Evolutionary conservation across 1,140 invertebrate genomes (phyloP).

Genomic region (Copidosoma floridanum): DNA sequence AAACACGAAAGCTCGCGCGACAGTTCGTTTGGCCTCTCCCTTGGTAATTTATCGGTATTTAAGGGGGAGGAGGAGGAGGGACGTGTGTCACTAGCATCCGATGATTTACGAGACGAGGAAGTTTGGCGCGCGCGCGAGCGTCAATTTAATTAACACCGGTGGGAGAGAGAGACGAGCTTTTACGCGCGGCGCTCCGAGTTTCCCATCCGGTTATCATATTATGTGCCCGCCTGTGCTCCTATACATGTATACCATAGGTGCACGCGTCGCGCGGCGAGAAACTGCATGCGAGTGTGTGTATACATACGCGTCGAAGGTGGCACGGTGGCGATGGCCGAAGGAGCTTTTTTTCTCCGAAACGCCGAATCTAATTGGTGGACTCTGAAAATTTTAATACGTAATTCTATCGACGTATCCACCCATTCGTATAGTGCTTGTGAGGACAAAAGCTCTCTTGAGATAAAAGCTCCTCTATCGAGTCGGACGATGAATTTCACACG

Average conservation of each 20-base stretch:
- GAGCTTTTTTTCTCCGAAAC: neutral
- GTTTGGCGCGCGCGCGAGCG: conserved; percentile 10
- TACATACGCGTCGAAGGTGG: too few relatives aligned
- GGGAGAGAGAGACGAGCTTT: neutral
- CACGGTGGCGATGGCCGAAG: too few relatives aligned
- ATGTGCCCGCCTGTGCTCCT: too few relatives aligned
- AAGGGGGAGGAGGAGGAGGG: neutral
- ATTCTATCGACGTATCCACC: too few relatives aligned
- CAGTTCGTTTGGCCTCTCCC: too few relatives aligned
- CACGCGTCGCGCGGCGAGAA: neutral
- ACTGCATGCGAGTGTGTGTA: too few relatives aligned
- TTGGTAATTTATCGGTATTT: conserved; percentile 10
- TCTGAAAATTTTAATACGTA: too few relatives aligned
- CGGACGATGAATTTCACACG: conserved; percentile 2
- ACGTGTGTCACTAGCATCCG: conserved; percentile 9
- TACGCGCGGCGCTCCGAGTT: neutral
- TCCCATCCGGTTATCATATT: neutral
- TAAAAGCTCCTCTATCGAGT: neutral
- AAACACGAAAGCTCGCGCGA: too few relatives aligned
- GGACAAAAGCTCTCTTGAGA: too few relatives aligned
- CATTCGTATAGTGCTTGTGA: too few relatives aligned
- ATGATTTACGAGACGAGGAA: conserved; percentile 22
- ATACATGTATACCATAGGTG: too few relatives aligned
- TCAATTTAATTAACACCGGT: conserved; percentile 37
- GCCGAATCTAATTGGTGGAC: too few relatives aligned